Conservation (phyloP, 2,888 invertebrate species). For the Ypsolopha scabrella region DNA sequence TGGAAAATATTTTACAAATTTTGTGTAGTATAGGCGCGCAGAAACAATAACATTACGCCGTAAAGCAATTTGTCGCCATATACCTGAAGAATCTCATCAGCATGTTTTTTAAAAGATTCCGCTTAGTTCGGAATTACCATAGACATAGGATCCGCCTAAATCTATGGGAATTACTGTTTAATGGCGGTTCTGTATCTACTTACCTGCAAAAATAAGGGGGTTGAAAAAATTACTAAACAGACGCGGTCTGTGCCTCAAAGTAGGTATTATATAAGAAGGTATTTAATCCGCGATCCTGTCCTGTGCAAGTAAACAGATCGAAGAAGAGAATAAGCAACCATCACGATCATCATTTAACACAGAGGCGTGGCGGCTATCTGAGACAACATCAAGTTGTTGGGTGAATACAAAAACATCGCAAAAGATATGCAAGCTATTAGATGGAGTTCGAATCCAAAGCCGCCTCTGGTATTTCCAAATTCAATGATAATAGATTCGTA, state of each 20-base stretch:
- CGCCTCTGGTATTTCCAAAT: conserved; percentile 9
- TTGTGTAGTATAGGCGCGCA: not conserved
- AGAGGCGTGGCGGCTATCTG: not conserved
- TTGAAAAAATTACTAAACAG: no score
- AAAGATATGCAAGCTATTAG: conserved; percentile 9
- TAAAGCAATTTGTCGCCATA: not conserved
- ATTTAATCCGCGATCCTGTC: no score
- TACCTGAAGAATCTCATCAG: not conserved
- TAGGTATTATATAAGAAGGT: no score
- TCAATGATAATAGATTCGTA: no score
- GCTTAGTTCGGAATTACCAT: not conserved
- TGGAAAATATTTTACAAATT: no score
- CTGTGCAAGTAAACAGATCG: not conserved
- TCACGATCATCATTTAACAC: not conserved
- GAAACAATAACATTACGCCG: not conserved
- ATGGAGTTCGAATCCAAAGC: conserved; percentile 8
- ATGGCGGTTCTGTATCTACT: not conserved
- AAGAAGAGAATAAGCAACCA: not conserved
- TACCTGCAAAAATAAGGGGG: not conserved
- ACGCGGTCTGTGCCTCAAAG: no score
- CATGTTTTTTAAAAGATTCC: not conserved
- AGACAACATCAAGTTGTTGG: conserved; percentile 4
- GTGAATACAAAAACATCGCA: conserved; percentile 9
- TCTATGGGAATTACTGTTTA: not conserved
- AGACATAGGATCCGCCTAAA: no score